These are phyloP conservation scores for Hoplodrina blanda DNA, from an alignment of 2,888 invertebrate species.

Conservation along the genomic window DNA sequence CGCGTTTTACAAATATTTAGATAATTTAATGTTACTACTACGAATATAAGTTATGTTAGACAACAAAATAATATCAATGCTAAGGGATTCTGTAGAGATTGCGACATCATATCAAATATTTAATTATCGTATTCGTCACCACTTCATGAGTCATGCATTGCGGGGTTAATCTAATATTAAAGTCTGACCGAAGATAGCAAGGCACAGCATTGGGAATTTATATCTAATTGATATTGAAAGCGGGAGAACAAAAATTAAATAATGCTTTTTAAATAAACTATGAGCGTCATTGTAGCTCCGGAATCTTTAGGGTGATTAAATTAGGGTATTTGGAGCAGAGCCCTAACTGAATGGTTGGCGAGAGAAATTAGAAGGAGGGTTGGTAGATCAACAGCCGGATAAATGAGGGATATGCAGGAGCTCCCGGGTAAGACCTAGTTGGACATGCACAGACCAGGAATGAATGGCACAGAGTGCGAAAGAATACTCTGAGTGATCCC, in stretches of 20 bases:
- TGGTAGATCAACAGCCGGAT: too few species aligned
- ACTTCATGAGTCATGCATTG: conserved; percentile 47
- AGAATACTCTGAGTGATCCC: too few species aligned
- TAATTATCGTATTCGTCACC: conserved; percentile 28
- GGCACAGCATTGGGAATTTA: conserved; percentile 42
- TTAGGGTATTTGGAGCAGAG: not conserved
- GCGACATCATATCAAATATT: conserved; percentile 44
- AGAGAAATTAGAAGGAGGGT: too few species aligned
- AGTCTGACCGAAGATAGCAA: conserved; percentile 46
- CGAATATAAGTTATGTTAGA: not conserved
- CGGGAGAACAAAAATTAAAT: conserved; percentile 16
- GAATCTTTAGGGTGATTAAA: conserved; percentile 9
- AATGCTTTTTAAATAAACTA: conserved; percentile 5
- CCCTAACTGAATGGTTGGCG: too few species aligned
- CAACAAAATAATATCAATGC: conserved; percentile 11
- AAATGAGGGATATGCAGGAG: too few species aligned
- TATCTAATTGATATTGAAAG: conserved; percentile 26
- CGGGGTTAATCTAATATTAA: conserved; percentile 27
- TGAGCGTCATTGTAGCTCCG: not conserved
- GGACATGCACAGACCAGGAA: too few species aligned
- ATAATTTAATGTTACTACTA: conserved; percentile 1
- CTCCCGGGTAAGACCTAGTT: too few species aligned
- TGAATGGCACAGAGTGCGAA: too few species aligned
- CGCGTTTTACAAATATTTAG: not conserved
- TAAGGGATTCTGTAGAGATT: conserved; percentile 26